These are phyloP conservation scores for Lemur catta DNA, from an alignment of 2,797 vertebrate species.

Conservation along the genomic window DNA sequence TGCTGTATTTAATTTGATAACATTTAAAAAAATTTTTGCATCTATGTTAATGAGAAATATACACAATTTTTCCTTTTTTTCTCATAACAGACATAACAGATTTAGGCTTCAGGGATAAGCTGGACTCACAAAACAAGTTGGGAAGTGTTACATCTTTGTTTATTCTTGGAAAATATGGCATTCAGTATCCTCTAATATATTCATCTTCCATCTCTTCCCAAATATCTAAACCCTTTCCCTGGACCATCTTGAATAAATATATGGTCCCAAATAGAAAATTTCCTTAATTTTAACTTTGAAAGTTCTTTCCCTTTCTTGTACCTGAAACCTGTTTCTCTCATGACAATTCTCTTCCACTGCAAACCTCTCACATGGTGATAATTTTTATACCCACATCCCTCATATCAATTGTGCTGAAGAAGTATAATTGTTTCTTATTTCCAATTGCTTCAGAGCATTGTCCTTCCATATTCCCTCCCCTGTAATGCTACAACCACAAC, in stretches of 20 bases:
- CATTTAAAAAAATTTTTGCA: neutral
- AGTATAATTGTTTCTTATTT: neutral
- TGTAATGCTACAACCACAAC: too few relatives aligned
- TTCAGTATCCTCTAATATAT: neutral
- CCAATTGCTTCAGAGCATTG: neutral
- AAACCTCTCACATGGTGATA: neutral
- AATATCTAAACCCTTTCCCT: neutral
- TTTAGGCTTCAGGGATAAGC: neutral
- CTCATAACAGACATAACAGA: neutral
- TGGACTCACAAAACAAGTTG: neutral
- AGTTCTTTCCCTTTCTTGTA: neutral
- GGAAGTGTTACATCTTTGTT: neutral
- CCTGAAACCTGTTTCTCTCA: neutral
- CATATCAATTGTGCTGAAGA: neutral
- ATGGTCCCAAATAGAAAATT: neutral
- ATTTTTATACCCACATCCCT: neutral
- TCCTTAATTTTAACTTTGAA: neutral
- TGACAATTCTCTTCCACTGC: neutral
- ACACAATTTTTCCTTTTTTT: neutral
- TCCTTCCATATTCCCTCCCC: neutral
- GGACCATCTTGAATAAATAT: neutral
- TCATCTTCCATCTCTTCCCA: neutral
- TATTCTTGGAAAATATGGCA: neutral
- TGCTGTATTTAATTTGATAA: neutral
- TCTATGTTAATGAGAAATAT: neutral